phyloP scores from a whole-genome alignment of 1,140 invertebrate genomes.

The Drosophila athabasca region DNA sequence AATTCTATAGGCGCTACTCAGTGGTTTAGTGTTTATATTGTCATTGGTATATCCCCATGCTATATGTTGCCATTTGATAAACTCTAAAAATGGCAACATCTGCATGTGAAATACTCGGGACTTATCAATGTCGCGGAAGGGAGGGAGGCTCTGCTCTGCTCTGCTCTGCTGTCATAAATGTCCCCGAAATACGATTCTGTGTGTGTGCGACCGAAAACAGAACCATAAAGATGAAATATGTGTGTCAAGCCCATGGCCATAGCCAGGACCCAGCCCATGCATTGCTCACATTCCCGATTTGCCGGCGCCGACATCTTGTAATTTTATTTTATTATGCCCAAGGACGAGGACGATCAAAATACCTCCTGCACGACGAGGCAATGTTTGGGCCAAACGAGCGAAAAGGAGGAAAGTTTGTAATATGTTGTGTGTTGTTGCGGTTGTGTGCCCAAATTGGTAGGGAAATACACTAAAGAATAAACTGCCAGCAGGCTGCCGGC shows the following conservation, averaged over 20 bases:
- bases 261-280: constrained; percentile 5
- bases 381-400: constrained; percentile 23
- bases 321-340: constrained; percentile 68
- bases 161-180: constrained; percentile 45
- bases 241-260: constrained; percentile 8
- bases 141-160: constrained; percentile 27
- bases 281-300: constrained; percentile 45
- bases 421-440: constrained; percentile 46
- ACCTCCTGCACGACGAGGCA: constrained; percentile 12
- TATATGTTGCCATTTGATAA: constrained; percentile 28
- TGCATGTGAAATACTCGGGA: constrained; percentile 29
- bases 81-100: constrained; percentile 32
- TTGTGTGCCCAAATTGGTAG: constrained; percentile 57
- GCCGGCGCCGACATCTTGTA: constrained; percentile 59
- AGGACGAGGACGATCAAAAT: constrained; percentile 29
- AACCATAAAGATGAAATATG: constrained; percentile 65
- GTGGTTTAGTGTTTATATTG: too few species aligned
- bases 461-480: constrained; percentile 64
- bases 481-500: constrained; percentile 24
- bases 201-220: constrained; percentile 37
- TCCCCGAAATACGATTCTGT: constrained; percentile 37
- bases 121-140: constrained; percentile 30
- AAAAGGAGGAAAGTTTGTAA: constrained; percentile 63
- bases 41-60: too few species aligned
- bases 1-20: too few species aligned